A percentile compares a stretch with the other conserved stretches of the same genome.
Evolutionary conservation across 2,888 invertebrate species (phyloP).

Genomic region (Melanchra persicariae): DNA sequence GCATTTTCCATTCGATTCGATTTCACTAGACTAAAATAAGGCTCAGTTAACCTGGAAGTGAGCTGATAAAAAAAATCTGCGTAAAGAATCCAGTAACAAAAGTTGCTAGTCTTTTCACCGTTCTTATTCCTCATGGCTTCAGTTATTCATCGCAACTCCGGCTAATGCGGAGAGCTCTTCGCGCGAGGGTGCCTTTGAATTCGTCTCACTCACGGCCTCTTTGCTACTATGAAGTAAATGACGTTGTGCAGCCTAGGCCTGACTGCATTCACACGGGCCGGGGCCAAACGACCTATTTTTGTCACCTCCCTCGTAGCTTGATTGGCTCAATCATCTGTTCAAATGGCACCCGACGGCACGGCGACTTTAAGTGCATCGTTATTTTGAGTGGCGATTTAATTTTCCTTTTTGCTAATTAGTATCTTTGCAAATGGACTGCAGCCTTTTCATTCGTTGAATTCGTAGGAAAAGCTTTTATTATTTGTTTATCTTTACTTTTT

Average conservation of each 20-base stretch:
- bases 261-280: conserved; percentile 67
- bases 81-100: conserved; percentile 53
- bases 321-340: conserved; percentile 73
- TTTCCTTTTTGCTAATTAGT: conserved; percentile 58
- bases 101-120: conserved; percentile 63
- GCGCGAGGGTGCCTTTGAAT: conserved; percentile 70
- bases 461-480: conserved; percentile 26
- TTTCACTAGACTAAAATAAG: conserved; percentile 18
- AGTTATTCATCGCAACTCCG: conserved; percentile 71
- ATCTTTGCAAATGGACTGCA: conserved; percentile 52
- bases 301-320: conserved; percentile 65
- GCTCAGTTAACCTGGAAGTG: conserved; percentile 37
- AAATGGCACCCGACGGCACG: conserved; percentile 63
- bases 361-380: conserved; percentile 62
- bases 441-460: conserved; percentile 28
- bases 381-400: conserved; percentile 56
- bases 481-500: conserved; percentile 18
- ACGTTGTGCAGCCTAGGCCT: conserved; percentile 69
- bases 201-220: conserved; percentile 69
- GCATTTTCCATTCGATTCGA: conserved; percentile 3
- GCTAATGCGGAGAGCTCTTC: conserved; percentile 74
- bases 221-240: conserved; percentile 74
- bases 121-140: conserved; percentile 62
- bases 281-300: conserved; percentile 73
- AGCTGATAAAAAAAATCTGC: conserved; percentile 45